These are phyloP conservation scores for Eilema griseolum DNA, from an alignment of 2,888 invertebrate species.

Conservation along the genomic window DNA sequence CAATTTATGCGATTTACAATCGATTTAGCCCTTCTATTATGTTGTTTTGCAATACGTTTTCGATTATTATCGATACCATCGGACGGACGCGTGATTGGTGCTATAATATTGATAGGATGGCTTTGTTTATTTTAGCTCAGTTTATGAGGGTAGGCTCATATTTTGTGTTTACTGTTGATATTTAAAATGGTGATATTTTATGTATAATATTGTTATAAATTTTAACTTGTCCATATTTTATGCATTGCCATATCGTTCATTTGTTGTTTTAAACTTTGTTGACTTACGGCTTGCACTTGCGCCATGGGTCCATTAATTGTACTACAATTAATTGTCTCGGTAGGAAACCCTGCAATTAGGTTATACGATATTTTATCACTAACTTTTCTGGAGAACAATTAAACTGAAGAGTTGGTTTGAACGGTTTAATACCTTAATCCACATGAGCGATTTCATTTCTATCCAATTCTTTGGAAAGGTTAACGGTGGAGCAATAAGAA, in stretches of 20 bases:
- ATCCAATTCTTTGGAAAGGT: too few species aligned
- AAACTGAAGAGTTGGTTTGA: too few species aligned
- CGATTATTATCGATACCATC: conserved; percentile 44
- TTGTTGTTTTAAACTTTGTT: too few species aligned
- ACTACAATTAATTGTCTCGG: too few species aligned
- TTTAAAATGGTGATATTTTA: conserved; percentile 13
- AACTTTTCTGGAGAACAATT: too few species aligned
- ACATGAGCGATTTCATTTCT: too few species aligned
- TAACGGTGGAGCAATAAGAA: too few species aligned
- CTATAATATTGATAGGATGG: conserved; percentile 33
- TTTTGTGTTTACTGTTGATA: conserved; percentile 14
- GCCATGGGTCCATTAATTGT: too few species aligned
- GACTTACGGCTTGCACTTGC: too few species aligned
- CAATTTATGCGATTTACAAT: conserved; percentile 60
- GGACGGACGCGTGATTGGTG: conserved; percentile 45
- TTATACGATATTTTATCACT: too few species aligned
- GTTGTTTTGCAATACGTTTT: conserved; percentile 50
- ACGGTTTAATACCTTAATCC: too few species aligned
- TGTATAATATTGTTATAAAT: background rate
- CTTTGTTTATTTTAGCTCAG: conserved; percentile 38
- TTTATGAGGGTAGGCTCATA: conserved; percentile 33
- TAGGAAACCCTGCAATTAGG: too few species aligned
- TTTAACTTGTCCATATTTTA: background rate
- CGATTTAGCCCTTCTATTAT: conserved; percentile 61
- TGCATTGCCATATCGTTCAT: background rate